Base-by-base conservation (phyloP, 2,888 invertebrate species). In the Brachynemurus nebulosus region DNA sequence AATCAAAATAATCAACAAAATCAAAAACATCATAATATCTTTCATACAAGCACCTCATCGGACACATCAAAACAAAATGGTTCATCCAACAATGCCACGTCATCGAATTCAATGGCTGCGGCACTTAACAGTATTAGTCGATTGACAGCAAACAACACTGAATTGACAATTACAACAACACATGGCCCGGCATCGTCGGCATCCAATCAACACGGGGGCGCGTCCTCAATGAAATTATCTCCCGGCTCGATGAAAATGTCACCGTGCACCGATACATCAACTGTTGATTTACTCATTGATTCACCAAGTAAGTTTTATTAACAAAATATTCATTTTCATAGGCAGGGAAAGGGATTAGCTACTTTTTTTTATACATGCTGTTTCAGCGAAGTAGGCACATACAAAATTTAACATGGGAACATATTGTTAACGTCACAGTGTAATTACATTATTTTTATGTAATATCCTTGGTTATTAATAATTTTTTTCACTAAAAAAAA, bases 101-200 rank as follows among this genome's bases (percentile, higher is more conserved):
- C 68, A 17, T 63, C 66, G 21, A 74, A 72, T 45, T 67, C 68
- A 41, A 72, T 73, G 14, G 68, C 68, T 33, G 65, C 70, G 45
- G 74, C 78, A 51, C 69, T 80, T 60, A 80, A 74, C 60, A 75
- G 71, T 64, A 76, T 78, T 60, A 79, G 74, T 65, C 76, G 84
- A 70, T 71, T 84, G 54, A 76, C 80, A 50, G 72, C 82, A 50
- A 78, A 77, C 52, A 86, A 86, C 59, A 84, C 85, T 23, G 86
- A 88, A 67, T 75, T 86, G 51, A 85, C 84, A 46, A 85, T 86
- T 57, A 84, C 84, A 48, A 84, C 86, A 54, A 80, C 83, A 33
- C 76, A 80, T 56, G 76, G 75, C 44, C 71, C 72, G 38, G 62
- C 57, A 52, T 59, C 61, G 34, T 18, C 19, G n/a, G 40, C 42